Evolutionary conservation across 2,113 vertebrate species (phyloP), one percentile per base, ranked within the genome.

Genomic region (Cathartes aura): DNA sequence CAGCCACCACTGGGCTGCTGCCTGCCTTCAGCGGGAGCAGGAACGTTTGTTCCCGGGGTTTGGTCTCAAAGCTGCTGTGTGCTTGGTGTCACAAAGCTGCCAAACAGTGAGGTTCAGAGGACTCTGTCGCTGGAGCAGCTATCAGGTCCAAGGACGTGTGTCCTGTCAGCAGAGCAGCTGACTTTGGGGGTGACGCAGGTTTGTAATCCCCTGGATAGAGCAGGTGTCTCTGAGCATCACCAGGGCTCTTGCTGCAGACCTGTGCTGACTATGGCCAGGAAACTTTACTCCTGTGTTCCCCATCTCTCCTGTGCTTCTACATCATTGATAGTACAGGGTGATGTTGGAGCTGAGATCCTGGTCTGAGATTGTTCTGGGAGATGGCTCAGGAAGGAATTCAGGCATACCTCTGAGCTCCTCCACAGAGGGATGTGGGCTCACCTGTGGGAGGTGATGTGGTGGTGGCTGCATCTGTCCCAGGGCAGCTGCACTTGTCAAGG

Each of bases 121-220:
- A 70, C 78, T 78, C 88, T 94, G 89, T 96, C 47, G 36, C 70
- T 80, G 86, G 79, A 92, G 95, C 81, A 86, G 63, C 89, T 50
- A 8, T 62, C 15, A 26, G 86, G 67, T 89, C 64, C 20, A 71
- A 93, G 87, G 87, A 48, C 26, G 2, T 5, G 29, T 15, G 45
- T 85, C 70, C 55, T 93, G 62, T 80, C 63, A 87, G 94, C 53
- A 67, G 36, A 95, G 55, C 92, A 95, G 80, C 94, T 96, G 92
- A 53, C 92, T 90, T 85, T 52, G 62, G 42, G 53, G 89, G 78
- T 84, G 82, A 50, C 4, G 23, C 66, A 96, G 30, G 74, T 83
- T 18, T 10, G 55, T 22, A 81, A 82, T 86, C 71, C n/a, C 27
- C 15, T 66, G 72, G 75, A 42, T 27, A 55, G 21, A 74, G 62